phyloP scores from a whole-genome alignment of 2,797 vertebrate genomes.

The Anguilla marmorata region DNA sequence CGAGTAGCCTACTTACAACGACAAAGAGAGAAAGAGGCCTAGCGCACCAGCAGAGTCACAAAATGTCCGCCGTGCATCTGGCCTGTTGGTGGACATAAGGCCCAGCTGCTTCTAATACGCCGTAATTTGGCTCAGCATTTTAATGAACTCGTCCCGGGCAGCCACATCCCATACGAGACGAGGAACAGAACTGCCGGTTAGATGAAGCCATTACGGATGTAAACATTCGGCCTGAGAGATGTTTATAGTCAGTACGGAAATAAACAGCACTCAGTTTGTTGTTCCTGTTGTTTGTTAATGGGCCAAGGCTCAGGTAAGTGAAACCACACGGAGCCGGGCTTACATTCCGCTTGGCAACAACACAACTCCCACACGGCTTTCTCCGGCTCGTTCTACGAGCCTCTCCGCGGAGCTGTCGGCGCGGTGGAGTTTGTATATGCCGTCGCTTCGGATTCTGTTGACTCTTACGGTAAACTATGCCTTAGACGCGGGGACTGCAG shows the following conservation, averaged over 20 bases:
- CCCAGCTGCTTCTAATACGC: conserved; percentile 54
- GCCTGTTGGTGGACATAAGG: conserved; percentile 25
- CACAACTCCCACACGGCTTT: background rate
- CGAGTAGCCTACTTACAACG: background rate
- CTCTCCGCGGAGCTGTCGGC: background rate
- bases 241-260: background rate
- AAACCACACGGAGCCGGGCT: conserved; percentile 23
- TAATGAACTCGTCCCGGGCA: conserved; percentile 37
- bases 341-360: conserved; percentile 8
- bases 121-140: conserved; percentile 39
- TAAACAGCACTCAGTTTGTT: background rate
- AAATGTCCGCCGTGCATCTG: background rate
- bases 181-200: background rate
- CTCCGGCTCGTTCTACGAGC: background rate
- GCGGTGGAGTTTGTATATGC: conserved; percentile 22
- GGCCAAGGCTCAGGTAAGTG: conserved; percentile 1
- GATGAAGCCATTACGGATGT: background rate
- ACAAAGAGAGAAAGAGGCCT: background rate
- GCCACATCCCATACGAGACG: background rate
- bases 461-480: conserved; percentile 24
- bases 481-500: background rate
- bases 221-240: background rate
- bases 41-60: background rate
- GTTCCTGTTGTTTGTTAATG: background rate
- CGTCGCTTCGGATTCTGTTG: conserved; percentile 28